Base-by-base conservation (phyloP, 1,140 invertebrate species). In the Papilio polyxenes region DNA sequence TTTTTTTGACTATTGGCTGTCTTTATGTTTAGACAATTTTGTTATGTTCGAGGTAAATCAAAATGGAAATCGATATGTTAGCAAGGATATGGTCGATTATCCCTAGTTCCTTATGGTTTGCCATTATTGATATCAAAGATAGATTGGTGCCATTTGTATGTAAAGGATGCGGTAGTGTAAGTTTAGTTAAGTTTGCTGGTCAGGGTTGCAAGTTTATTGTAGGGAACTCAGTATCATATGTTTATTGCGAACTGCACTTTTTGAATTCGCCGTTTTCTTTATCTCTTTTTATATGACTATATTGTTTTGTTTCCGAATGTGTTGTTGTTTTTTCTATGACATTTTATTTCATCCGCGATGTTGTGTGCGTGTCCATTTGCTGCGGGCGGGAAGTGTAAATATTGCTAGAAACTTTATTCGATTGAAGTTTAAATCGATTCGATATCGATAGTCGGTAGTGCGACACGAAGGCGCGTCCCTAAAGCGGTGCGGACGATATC, bases 71-170 rank as follows among this genome's bases (percentile, higher is more conserved):
- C 62, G 62, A 65, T 65, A 37, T 17, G 31, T 72, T 37, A 15
- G 56, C 56, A 10, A 59, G 20, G 62, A 65, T 65, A 5, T 13
- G 23, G 23, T 72, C 65, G 65, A 72, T 72, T 31, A 37, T 65
- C 65, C 31, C 65, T 40, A 72, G 65, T 72, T 72, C 92, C 93
- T 91, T 93, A 91, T 91, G 91, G 93, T 93, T 94, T 94, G 93
- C 93, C 93, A 94, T 94, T 94, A 89, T 91, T 92, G 90, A 93
- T 94, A 94, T 94, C 93, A 94, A 94, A 94, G 93, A 94, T 93
- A 94, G 93, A 93, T 94, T 93, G 93, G 93, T 94, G 93, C 92
- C 93, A 94, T 94, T 93, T 93, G 91, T 92, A 90, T 93, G 91
- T 94, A 93, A 92, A 93, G 91, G 92, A 93, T 89, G 92, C 85